A percentile compares a stretch with the other conserved stretches of the same genome.
phyloP scores from a whole-genome alignment of 1,140 invertebrate genomes.

The Trachymyrmex cornetzi region DNA sequence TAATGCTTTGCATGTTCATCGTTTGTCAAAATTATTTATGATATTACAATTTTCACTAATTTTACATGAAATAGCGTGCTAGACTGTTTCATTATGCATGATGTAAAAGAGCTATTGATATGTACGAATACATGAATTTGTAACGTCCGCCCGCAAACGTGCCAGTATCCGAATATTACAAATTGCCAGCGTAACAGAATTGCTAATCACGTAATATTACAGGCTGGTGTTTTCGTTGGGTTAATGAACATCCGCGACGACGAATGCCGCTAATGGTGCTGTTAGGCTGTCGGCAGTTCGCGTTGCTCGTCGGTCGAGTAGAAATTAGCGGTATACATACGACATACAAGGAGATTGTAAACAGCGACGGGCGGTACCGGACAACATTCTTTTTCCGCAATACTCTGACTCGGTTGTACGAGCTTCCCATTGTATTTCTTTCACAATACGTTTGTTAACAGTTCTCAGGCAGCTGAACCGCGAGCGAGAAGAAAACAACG shows the following conservation, averaged over 20 bases:
- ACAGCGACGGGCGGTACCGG: not conserved
- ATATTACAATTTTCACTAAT: slow-evolving; percentile 29
- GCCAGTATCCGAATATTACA: slow-evolving; percentile 25
- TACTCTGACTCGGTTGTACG: slow-evolving; percentile 1
- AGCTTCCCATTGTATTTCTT: slow-evolving; percentile 14
- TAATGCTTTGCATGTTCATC: not conserved
- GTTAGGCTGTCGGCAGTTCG: not conserved
- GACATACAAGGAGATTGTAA: slow-evolving; percentile 25
- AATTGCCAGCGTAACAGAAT: slow-evolving; percentile 10
- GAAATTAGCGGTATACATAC: slow-evolving; percentile 16
- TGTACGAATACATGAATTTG: slow-evolving; percentile 39
- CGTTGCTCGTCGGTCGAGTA: not conserved
- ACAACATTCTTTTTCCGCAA: slow-evolving; percentile 1
- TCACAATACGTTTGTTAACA: slow-evolving; percentile 28
- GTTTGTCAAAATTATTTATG: slow-evolving; percentile 13
- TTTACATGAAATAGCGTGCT: slow-evolving; percentile 8
- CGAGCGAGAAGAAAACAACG: slow-evolving; percentile 5
- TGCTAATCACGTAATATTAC: slow-evolving; percentile 31
- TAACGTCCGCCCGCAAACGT: not conserved
- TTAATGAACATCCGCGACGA: slow-evolving; percentile 24
- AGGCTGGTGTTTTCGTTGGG: slow-evolving; percentile 10
- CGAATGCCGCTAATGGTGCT: not conserved
- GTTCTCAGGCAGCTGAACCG: not conserved
- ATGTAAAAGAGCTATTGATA: slow-evolving; percentile 34
- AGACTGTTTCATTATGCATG: slow-evolving; percentile 11